Evolutionary conservation across 2,113 vertebrate genomes (phyloP).

Genomic region (Archocentrus centrarchus): DNA sequence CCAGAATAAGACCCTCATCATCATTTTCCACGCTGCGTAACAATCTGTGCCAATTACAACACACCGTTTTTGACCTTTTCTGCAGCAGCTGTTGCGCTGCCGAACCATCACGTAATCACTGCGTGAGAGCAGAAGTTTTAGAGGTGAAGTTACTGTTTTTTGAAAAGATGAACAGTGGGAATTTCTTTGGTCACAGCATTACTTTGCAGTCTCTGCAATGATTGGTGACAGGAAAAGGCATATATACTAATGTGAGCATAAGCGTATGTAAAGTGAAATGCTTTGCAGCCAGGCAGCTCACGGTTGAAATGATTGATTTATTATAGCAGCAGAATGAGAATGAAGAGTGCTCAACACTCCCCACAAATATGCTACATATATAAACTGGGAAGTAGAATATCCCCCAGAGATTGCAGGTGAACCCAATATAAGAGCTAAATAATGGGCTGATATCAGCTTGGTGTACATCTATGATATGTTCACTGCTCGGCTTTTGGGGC

Average conservation of each 20-base stretch:
- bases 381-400: neutral
- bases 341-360: neutral
- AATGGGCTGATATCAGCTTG: constrained; percentile 8
- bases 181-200: neutral
- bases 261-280: neutral
- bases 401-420: neutral
- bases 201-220: neutral
- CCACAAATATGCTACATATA: neutral
- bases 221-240: neutral
- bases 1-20: constrained; percentile 29
- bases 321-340: neutral
- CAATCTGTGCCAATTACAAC: constrained; percentile 3
- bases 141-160: neutral
- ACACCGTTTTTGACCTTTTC: constrained; percentile 8
- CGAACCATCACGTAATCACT: neutral
- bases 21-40: neutral
- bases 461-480: constrained; percentile 1
- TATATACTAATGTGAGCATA: neutral
- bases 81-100: neutral
- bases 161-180: neutral
- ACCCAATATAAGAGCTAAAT: neutral
- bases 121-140: neutral
- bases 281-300: neutral
- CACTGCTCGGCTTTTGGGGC: neutral
- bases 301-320: neutral